Evolutionary conservation across 2,797 vertebrate species (phyloP).

Genomic region (Parambassis ranga): DNA sequence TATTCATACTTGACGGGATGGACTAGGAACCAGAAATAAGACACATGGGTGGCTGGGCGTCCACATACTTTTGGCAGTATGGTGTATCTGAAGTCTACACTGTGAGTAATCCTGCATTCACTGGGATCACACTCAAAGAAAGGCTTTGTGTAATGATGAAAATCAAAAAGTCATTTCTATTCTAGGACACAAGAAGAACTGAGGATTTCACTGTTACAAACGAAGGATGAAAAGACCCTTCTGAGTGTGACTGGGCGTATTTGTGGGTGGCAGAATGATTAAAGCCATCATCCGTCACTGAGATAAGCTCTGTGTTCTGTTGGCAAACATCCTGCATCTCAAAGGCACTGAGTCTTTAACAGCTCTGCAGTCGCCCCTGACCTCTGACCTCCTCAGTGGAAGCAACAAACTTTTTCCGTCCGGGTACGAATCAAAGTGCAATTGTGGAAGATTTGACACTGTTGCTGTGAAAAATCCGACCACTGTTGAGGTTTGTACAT

Average conservation of each 20-base stretch:
- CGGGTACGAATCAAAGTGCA: background rate
- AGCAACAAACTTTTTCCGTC: background rate
- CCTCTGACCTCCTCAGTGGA: background rate
- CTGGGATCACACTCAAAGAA: too few relatives aligned
- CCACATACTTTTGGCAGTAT: too few relatives aligned
- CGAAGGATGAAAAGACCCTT: background rate
- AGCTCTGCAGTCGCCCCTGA: background rate
- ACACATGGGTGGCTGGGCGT: too few relatives aligned
- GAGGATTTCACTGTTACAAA: background rate
- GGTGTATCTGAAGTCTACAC: too few relatives aligned
- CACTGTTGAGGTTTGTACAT: background rate
- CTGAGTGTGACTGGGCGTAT: background rate
- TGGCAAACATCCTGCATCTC: constrained; percentile 19
- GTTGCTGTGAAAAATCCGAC: background rate
- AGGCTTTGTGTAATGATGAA: background rate
- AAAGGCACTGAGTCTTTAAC: background rate
- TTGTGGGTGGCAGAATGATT: background rate
- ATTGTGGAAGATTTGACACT: background rate
- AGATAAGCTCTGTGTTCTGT: background rate
- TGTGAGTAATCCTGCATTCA: too few relatives aligned
- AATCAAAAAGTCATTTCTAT: background rate
- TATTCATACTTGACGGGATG: too few relatives aligned
- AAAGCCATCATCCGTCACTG: background rate
- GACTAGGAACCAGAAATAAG: too few relatives aligned
- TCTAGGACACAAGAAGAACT: background rate